A percentile compares a stretch with the other conserved stretches of the same genome.
These are phyloP conservation scores for Diabrotica balteata DNA, from an alignment of 2,888 invertebrate species.

Conservation along the genomic window DNA sequence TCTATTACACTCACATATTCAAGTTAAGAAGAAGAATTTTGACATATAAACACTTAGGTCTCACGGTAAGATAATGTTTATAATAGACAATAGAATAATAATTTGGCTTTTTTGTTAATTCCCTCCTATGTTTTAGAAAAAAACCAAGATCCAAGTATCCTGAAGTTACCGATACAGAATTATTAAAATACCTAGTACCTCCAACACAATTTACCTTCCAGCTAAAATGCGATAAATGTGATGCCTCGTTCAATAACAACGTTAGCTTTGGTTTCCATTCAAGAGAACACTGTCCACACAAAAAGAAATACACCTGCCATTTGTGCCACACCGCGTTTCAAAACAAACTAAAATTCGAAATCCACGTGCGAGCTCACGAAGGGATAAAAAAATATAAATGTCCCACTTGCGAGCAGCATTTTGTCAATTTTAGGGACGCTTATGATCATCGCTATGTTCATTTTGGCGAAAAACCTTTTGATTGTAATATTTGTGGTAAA, in stretches of 20 bases:
- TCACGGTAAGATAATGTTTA: no score
- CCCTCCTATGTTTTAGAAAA: no score
- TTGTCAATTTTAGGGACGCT: slow-evolving; percentile 39
- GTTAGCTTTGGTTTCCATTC: slow-evolving; percentile 1
- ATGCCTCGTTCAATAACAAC: background rate
- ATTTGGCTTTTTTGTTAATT: no score
- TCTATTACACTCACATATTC: no score
- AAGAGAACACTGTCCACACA: background rate
- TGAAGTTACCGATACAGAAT: background rate
- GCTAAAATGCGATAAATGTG: slow-evolving; percentile 4
- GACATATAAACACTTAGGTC: no score
- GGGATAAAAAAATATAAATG: slow-evolving; percentile 44
- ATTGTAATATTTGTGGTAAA: slow-evolving; percentile 56
- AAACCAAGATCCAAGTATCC: background rate
- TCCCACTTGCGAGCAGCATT: slow-evolving; percentile 47
- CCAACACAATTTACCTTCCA: background rate
- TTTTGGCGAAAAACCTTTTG: slow-evolving; percentile 59
- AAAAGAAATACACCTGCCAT: background rate
- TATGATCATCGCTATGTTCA: slow-evolving; percentile 57
- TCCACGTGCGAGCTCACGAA: slow-evolving; percentile 41
- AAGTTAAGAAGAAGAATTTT: no score
- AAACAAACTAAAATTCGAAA: slow-evolving; percentile 33
- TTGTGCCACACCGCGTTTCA: slow-evolving; percentile 10
- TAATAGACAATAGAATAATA: no score
- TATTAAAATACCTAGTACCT: background rate